Base-by-base conservation (phyloP, 2,113 vertebrate genomes). In the Erythrolamprus reginae region DNA sequence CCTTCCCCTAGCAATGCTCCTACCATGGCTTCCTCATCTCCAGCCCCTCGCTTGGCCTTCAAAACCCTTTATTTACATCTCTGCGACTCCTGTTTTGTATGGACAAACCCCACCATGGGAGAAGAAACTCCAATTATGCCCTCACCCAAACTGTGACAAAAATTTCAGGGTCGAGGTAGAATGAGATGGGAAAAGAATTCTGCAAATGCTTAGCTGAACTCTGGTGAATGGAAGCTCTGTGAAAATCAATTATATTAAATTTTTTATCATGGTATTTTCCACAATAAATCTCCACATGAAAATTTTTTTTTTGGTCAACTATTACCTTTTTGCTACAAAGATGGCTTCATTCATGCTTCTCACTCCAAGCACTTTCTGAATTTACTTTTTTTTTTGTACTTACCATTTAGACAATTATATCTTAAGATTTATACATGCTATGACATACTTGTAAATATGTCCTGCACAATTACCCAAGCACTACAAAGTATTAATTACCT, bases 401-500 rank as follows among this genome's bases (percentile, higher is more conserved):
- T 99, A 99, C 99, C 99, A 98, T 95, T 89, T 96, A 97, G 96
- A 95, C 93, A 96, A 94, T 88, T 56, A 95, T 93, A 95, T 47
- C 93, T 10, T 90, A 89, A 95, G 83, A 90, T 93, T 94, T 89
- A 94, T 93, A 93, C 92, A 97, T 94, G 96, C 95, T 97, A 97
- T 77, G 95, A 96, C 93, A 97, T 94, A 97, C 28, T 96, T 97
- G 95, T 93, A 23, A 96, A 94, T 84, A 97, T 88, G 96, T 94
- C 96, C 88, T 96, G 94, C 95, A 97, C 94, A 98, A 97, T 96
- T 91, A 97, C 97, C 97, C 96, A 97, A 98, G 95, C 97, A 89
- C 97, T 97, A 98, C 96, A 98, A 98, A 98, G 96, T 92, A 24
- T 96, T 98, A 99, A 97, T 99, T 99, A 99, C 99, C 99, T 99